phyloP scores from a whole-genome alignment of 2,797 vertebrate genomes.

The Enteromius fasciolatus region DNA sequence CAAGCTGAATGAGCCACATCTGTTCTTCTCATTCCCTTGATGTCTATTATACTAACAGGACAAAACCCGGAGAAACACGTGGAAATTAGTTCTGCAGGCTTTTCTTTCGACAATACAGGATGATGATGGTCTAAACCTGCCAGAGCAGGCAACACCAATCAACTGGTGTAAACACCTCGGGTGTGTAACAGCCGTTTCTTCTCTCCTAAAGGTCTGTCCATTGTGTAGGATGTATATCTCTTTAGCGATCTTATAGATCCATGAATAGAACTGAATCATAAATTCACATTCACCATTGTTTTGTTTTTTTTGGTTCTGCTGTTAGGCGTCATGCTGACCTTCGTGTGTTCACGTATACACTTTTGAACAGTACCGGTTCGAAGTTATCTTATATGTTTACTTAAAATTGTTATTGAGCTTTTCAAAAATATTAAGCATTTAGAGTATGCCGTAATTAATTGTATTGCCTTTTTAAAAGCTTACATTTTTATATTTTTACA shows the following conservation, averaged over 20 bases:
- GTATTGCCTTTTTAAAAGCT: not conserved
- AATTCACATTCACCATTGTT: constrained; percentile 7
- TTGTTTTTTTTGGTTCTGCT: not conserved
- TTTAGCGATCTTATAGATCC: constrained; percentile 19
- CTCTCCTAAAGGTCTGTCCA: constrained; percentile 39
- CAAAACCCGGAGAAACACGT: constrained; percentile 71
- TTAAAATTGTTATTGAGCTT: not conserved
- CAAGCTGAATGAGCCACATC: constrained; percentile 67
- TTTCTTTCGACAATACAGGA: constrained; percentile 65
- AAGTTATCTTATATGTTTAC: not conserved
- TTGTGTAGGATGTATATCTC: constrained; percentile 39
- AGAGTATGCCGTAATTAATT: not conserved
- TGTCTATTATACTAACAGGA: constrained; percentile 62
- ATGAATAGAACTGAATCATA: constrained; percentile 36
- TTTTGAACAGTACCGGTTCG: not conserved
- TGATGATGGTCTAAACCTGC: constrained; percentile 32
- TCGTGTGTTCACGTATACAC: not conserved
- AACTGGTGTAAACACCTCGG: constrained; percentile 22
- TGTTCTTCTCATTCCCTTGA: constrained; percentile 75
- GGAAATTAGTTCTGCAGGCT: constrained; percentile 63
- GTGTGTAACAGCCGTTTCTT: constrained; percentile 20
- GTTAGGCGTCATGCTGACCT: not conserved
- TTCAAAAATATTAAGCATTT: not conserved
- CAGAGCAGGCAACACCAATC: constrained; percentile 23
- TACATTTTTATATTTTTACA: not conserved